Evolutionary conservation across 2,113 vertebrate genomes (phyloP), one percentile per base, ranked within the genome.

Genomic region (Argyrosomus japonicus): DNA sequence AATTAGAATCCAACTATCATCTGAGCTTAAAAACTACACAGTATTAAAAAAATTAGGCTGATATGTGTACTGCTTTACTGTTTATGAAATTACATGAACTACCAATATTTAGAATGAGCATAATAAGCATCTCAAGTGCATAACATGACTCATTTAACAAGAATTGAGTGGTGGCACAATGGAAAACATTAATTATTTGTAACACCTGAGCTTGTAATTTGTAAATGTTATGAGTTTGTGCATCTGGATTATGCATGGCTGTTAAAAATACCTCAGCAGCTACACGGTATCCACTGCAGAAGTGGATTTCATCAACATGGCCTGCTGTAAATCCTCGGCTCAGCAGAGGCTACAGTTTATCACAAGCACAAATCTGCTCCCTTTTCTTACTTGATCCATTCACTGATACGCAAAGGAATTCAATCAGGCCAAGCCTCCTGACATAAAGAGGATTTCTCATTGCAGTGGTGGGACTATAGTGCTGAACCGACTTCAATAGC

Each of bases 331-430:
- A 95, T 93, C 93, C 93, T 84, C 47, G 88, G 91, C 92, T 94
- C 93, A 93, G 89, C 82, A 85, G 83, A 88, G 89, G 91, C 91
- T 93, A 89, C 82, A 93, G 92, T 94, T 94, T 94, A 92, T 95
- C 93, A 92, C 86, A 91, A 87, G 91, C 87, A 87, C 89, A 95
- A 93, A 94, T 94, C 93, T 94, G 89, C 85, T 90, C 81, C 84
- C 88, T 84, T 92, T 89, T 94, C 92, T 94, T 88, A 68, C 92
- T 89, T 95, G 93, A 96, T 95, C 95, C 92, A 92, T 92, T 91
- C 91, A 76, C 92, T 93, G 93, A 95, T 94, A 95, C 88, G 89
- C 89, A 90, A 94, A 94, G 92, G 88, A 95, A 95, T 95, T 95
- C 92, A 95, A 95, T 95, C 94, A 94, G 87, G 89, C 93, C 93